Evolutionary conservation across 2,888 invertebrate genomes (phyloP).

Genomic region (Leptinotarsa haldemani): DNA sequence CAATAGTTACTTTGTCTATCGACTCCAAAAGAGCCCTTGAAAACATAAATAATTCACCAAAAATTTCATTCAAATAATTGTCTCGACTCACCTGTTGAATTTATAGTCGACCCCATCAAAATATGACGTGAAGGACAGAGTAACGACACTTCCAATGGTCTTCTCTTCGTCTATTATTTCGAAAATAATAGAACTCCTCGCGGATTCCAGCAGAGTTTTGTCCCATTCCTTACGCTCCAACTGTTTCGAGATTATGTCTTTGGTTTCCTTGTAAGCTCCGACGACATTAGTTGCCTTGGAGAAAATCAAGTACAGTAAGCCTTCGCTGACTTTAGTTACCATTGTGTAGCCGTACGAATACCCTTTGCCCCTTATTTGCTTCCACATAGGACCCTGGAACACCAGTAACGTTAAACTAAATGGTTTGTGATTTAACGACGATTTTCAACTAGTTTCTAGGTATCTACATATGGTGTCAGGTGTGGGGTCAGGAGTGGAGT

Average conservation of each 20-base stretch:
- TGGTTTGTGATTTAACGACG: not conserved
- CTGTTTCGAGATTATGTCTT: constrained; percentile 77
- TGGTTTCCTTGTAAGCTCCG: constrained; percentile 83
- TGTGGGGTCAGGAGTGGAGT: not conserved
- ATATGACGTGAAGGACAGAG: constrained; percentile 79
- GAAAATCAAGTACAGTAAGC: constrained; percentile 78
- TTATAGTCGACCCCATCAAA: constrained; percentile 75
- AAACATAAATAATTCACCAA: constrained; percentile 24
- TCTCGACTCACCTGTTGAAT: constrained; percentile 73
- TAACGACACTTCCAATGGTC: constrained; percentile 79
- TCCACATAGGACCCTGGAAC: constrained; percentile 88
- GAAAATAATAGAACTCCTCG: constrained; percentile 87
- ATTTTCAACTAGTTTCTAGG: not conserved
- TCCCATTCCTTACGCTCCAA: constrained; percentile 76
- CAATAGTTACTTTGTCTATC: constrained; percentile 74
- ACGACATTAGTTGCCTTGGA: constrained; percentile 82
- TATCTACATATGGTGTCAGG: not conserved
- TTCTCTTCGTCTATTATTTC: constrained; percentile 86
- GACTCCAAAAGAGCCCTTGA: constrained; percentile 74
- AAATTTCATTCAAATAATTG: not conserved
- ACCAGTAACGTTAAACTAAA: not conserved
- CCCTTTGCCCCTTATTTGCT: constrained; percentile 86
- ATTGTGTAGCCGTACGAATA: constrained; percentile 84
- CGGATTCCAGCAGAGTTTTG: constrained; percentile 80
- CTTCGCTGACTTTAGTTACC: constrained; percentile 74